Base-by-base conservation (phyloP, 1,140 invertebrate genomes). In the Brachionus plicatilis region DNA sequence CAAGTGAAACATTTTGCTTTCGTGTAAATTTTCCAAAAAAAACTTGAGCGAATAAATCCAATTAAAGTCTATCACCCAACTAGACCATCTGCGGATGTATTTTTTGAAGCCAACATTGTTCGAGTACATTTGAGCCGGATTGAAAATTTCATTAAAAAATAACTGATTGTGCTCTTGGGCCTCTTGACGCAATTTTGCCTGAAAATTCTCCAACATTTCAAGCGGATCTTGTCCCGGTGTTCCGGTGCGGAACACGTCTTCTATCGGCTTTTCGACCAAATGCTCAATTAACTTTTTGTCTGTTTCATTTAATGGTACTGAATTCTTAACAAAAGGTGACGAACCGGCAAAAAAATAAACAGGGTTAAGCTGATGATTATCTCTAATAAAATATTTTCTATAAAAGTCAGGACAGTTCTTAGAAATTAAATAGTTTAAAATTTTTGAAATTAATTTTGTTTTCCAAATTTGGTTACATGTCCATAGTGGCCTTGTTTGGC, bases 351-450 rank as follows among this genome's bases (percentile, higher is more conserved):
- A 82, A 65, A 82, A 82, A 47, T 82, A 82, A 17, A 82, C 79
- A 47, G 79, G 79, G n/a, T 82, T 82, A 12, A 82, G 14, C n/a
- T 82, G 79, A 82, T 65, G 65, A 68, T 82, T 82, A 29, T 82
- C 79, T 41, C 79, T 27, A 14, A 82, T 82, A 47, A 82, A 82
- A 47, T 82, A 82, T 82, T 82, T 82, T 11, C 79, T 43, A 68
- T 82, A 68, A 82, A 82, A 82, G 27, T 82, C 79, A 17, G 79
- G 79, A 82, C 79, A 82, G 11, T 82, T 68, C 79, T 82, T 60
- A n/a, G 43, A 76, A 76, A 33, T 5, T 29, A 14, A 17, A 53
- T 8, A 60, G 17, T n/a, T 65, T 65, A 45, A 45, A 24, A 41
- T 27, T 65, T 41, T 1, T 37, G 4, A 37, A 37, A 37, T 37